Evolutionary conservation across 2,888 invertebrate genomes (phyloP), one percentile per base, ranked within the genome.

Genomic region (Proisotoma minuta): DNA sequence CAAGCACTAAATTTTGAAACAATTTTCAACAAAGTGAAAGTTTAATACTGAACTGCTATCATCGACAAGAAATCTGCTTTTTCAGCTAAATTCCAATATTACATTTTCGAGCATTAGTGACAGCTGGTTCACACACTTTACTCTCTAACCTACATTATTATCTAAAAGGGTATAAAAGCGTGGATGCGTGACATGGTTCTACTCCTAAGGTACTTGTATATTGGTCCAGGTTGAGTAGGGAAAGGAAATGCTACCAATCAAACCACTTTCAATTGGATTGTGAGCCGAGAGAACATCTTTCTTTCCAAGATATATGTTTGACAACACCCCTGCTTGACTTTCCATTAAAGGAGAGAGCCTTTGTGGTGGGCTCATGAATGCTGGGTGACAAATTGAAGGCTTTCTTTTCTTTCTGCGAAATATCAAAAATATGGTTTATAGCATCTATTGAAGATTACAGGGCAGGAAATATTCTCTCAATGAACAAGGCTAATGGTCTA

Each of bases 301-400:
- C 54, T 54, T n/a, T n/a, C 8, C 27, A 60, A 60, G 60, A 60
- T 60, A 60, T 48, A 60, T 60, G 60, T 54, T 28, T 54, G 53
- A 54, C n/a, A n/a, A n/a, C n/a, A n/a, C n/a, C n/a, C n/a, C 53
- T 54, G n/a, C 39, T 54, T 15, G 20, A 12, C 39, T 54, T 52
- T 49, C 49, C 49, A 49, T 49, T 49, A 49, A 20, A 49, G 20
- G 49, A 26, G 24, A 49, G 22, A 8, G 10, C 3, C 49, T 23
- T 28, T 34, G 53, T 28, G 43, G 5, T 43, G 20, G 18, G 4
- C 18, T 43, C 43, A 43, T 5, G 53, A 54, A 54, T 54, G 8
- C 18, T 39, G 39, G 53, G 39, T 39, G 53, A 54, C 53, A 54
- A 54, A 54, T 54, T 39, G 53, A 29, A 54, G 39, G 39, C 39